Percentiles rank a stretch among this genome's conserved stretches.
Conservation (phyloP, 2,888 invertebrate species). For the Sesia apiformis region DNA sequence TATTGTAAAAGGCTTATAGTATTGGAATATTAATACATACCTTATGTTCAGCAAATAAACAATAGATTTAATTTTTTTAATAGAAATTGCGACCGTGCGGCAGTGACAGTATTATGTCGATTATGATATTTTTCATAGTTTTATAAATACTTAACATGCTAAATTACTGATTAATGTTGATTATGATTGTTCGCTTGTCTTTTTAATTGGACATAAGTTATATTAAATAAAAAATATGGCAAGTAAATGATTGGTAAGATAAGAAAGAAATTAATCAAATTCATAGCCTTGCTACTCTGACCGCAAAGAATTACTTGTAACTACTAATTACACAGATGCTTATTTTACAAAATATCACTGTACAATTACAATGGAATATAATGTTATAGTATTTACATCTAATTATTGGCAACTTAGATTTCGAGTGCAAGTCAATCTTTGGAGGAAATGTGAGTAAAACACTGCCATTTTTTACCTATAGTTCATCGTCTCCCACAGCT, state of each 20-base stretch:
- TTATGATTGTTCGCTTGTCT: too few relatives aligned
- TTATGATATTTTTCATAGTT: too few relatives aligned
- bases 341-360: conserved; percentile 4
- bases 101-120: too few relatives aligned
- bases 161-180: too few relatives aligned
- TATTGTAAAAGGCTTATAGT: too few relatives aligned
- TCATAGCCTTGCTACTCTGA: conserved; percentile 3
- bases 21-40: too few relatives aligned
- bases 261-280: neutral
- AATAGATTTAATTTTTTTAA: too few relatives aligned
- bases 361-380: conserved; percentile 16
- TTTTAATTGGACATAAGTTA: neutral
- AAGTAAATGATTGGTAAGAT: conserved; percentile 3
- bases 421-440: conserved; percentile 29
- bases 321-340: neutral
- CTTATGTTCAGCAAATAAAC: too few relatives aligned
- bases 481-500: conserved; percentile 95
- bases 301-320: neutral
- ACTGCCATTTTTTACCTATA: conserved; percentile 50
- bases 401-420: conserved; percentile 43
- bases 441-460: conserved; percentile 17
- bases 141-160: too few relatives aligned
- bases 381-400: conserved; percentile 8
- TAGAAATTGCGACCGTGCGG: too few relatives aligned
- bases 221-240: conserved; percentile 5